phyloP scores from a whole-genome alignment of 2,113 vertebrate species.

The Centrocercus urophasianus region DNA sequence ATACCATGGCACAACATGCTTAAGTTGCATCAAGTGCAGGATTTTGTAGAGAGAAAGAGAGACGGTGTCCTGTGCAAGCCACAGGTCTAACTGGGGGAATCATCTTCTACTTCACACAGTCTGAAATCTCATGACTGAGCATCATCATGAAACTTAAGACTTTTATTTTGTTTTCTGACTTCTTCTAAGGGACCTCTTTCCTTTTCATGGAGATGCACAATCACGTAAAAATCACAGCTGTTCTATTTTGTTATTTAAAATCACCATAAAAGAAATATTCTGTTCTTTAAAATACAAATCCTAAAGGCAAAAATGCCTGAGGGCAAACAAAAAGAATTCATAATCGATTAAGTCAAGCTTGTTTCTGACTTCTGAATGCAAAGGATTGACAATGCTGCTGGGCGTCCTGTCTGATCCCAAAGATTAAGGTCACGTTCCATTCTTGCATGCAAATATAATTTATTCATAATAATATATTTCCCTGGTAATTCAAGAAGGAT shows the following conservation, averaged over 20 bases:
- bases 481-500: not conserved
- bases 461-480: not conserved
- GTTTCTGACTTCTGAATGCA: not conserved
- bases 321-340: not conserved
- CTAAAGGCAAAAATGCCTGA: not conserved
- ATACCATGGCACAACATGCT: accelerated
- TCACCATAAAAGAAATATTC: not conserved
- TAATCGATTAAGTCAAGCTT: not conserved
- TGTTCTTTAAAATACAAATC: not conserved
- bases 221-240: accelerated
- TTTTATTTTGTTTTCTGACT: not conserved
- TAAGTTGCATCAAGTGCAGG: not conserved
- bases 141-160: not conserved
- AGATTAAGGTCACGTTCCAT: not conserved
- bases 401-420: not conserved
- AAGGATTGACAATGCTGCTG: not conserved
- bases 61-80: not conserved
- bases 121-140: not conserved
- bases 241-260: not conserved
- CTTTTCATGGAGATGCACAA: not conserved
- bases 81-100: not conserved
- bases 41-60: not conserved
- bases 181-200: not conserved
- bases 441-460: not conserved
- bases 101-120: not conserved